Conservation (phyloP, 2,113 vertebrate genomes). For the Illadopsis cleaveri region DNA sequence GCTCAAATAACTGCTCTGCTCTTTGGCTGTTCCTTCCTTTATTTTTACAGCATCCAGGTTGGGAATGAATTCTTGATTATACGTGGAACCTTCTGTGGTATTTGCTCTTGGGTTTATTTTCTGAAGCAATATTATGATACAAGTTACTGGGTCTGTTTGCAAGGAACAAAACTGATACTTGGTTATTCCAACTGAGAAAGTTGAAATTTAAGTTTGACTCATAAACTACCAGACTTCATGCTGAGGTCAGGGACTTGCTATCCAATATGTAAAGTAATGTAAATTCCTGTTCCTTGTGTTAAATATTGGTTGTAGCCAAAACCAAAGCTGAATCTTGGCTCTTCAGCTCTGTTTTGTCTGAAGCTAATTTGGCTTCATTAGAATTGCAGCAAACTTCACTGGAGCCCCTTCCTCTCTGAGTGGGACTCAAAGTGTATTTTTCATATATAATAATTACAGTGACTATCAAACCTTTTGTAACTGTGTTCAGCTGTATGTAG, state of each 20-base stretch:
- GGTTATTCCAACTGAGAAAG: not conserved
- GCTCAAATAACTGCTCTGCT: not conserved
- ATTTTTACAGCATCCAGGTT: not conserved
- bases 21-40: not conserved
- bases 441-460: conserved; percentile 4
- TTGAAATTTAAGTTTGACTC: not conserved
- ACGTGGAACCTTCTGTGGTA: not conserved
- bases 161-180: conserved; percentile 38
- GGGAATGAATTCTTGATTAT: not conserved
- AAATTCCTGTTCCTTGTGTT: conserved; percentile 33
- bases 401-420: not conserved
- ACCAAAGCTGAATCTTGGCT: conserved; percentile 31
- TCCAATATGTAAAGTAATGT: conserved; percentile 46
- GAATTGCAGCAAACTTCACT: conserved; percentile 9
- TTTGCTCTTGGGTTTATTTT: conserved; percentile 17
- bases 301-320: conserved; percentile 26
- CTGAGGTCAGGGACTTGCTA: not conserved
- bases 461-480: conserved; percentile 31
- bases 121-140: conserved; percentile 65
- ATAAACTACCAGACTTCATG: not conserved
- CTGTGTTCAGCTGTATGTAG: conserved; percentile 39
- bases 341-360: conserved; percentile 35
- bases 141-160: not conserved
- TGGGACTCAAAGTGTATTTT: conserved; percentile 25
- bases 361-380: conserved; percentile 22